Base-by-base conservation (phyloP, 2,888 invertebrate genomes). In the Glyphotaelius pellucidus region DNA sequence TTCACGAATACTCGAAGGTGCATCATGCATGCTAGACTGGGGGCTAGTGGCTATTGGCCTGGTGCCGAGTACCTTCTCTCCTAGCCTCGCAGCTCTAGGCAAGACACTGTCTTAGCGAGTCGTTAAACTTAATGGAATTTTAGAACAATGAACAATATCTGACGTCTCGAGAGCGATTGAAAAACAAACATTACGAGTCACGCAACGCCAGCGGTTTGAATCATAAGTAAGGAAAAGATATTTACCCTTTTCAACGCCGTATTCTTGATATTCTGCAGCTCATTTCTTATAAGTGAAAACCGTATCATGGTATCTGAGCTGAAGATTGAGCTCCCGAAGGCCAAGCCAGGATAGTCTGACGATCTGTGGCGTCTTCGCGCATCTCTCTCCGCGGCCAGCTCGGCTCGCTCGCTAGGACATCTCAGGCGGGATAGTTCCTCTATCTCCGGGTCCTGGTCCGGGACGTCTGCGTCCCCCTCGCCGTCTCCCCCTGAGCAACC, bases 231-330 rank as follows among this genome's bases (percentile, higher is more conserved):
- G 25, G 15, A 87, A 86, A 42, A 19, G 94, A 94, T 94, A 97
- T 97, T 97, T 98, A 99, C 99, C 99, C 99, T 97, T 97, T 98
- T 99, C 94, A 99, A 97, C 95, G 99, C 99, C 95, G 98, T 98
- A 95, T 98, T 98, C 97, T 98, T 98, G 95, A 99, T 99, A 96
- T 99, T 99, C 96, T 99, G 99, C 95, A 99, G 97, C 96, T 99
- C 99, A 95, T 99, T 99, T 95, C 98, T 98, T 95, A 99, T 99
- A 94, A 99, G 98, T 95, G 98, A 98, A 96, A 99, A 99, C 96
- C 99, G 99, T 98, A 99, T 99, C 97, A 99, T 98, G 15, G 99
- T 99, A 95, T 99, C 99, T 92, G 99, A 99, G 95, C 98, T 99
- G 96, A 99, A 99, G 95, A 99, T 98, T 93, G 98, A 98, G 94